These are phyloP conservation scores for Lamprologus lemairii DNA, from an alignment of 2,113 vertebrate species.

Conservation along the genomic window DNA sequence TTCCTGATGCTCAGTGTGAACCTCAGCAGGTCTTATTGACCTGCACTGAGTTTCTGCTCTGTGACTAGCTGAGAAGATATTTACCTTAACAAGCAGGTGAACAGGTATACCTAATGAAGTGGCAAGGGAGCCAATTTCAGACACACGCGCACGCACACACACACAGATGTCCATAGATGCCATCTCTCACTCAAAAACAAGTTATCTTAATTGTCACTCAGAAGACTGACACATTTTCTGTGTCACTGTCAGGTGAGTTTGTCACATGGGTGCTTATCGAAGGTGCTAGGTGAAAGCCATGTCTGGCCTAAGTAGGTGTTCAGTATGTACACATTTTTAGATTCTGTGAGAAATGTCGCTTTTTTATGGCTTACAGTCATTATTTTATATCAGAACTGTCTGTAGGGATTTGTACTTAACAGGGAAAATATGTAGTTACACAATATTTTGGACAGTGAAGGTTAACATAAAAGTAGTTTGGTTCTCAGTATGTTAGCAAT, in stretches of 20 bases:
- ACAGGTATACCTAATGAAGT: background rate
- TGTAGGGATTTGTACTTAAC: background rate
- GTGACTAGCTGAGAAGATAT: background rate
- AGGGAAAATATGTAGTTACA: background rate
- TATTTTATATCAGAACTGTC: background rate
- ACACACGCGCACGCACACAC: background rate
- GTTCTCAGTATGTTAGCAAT: background rate
- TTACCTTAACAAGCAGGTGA: background rate
- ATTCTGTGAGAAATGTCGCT: background rate
- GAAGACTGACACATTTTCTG: constrained; percentile 64
- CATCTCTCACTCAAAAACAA: background rate
- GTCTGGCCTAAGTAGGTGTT: background rate
- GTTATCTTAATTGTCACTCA: constrained; percentile 20
- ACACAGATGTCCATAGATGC: background rate
- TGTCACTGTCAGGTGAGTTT: constrained; percentile 77
- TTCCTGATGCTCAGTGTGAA: background rate
- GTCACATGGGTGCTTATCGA: constrained; percentile 66
- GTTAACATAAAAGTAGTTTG: background rate
- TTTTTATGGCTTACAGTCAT: background rate
- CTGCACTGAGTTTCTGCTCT: background rate
- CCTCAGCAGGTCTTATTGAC: background rate
- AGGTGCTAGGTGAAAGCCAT: background rate
- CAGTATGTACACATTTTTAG: background rate
- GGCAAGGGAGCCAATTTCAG: background rate
- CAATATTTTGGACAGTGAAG: background rate